Percentiles rank a stretch among this genome's conserved stretches.
phyloP scores from a whole-genome alignment of 2,888 invertebrate genomes.

The Scaeva pyrastri region DNA sequence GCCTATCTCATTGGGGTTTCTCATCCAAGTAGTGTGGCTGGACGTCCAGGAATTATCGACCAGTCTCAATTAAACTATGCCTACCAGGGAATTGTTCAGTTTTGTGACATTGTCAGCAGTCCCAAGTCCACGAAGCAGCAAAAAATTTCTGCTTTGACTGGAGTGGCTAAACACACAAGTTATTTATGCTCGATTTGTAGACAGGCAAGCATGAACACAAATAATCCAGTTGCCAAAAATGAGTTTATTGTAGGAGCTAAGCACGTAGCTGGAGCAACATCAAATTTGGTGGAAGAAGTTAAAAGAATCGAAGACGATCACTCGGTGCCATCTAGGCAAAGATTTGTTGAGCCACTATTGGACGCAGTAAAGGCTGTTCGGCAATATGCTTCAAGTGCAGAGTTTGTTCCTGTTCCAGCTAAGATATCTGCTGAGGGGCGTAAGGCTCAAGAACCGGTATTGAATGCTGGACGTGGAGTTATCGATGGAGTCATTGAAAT shows the following conservation, averaged over 20 bases:
- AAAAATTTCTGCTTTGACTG: slow-evolving; percentile 95
- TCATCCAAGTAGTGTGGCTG: slow-evolving; percentile 94
- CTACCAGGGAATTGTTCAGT: slow-evolving; percentile 94
- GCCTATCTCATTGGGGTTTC: slow-evolving; percentile 97
- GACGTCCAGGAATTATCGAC: slow-evolving; percentile 94
- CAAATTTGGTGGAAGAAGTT: slow-evolving; percentile 96
- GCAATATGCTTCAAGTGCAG: slow-evolving; percentile 96
- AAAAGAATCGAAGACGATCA: slow-evolving; percentile 95
- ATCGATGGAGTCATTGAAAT: slow-evolving; percentile 95
- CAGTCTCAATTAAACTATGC: slow-evolving; percentile 94
- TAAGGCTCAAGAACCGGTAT: slow-evolving; percentile 93
- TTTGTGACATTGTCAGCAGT: slow-evolving; percentile 91
- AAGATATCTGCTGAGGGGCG: slow-evolving; percentile 94
- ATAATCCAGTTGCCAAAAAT: slow-evolving; percentile 95
- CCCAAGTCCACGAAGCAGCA: slow-evolving; percentile 91
- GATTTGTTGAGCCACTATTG: slow-evolving; percentile 93
- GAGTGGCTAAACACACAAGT: slow-evolving; percentile 98
- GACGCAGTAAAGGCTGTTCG: slow-evolving; percentile 96
- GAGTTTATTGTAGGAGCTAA: slow-evolving; percentile 99
- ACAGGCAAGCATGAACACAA: slow-evolving; percentile 94
- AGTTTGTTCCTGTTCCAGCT: slow-evolving; percentile 96
- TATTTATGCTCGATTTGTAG: slow-evolving; percentile 98
- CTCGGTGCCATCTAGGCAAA: slow-evolving; percentile 89
- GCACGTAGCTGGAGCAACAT: slow-evolving; percentile 98
- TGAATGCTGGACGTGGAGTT: slow-evolving; percentile 90